Percentiles rank a stretch among this genome's conserved stretches.
Conservation (phyloP, 2,888 invertebrate species). For the Shargacucullia verbasci region DNA sequence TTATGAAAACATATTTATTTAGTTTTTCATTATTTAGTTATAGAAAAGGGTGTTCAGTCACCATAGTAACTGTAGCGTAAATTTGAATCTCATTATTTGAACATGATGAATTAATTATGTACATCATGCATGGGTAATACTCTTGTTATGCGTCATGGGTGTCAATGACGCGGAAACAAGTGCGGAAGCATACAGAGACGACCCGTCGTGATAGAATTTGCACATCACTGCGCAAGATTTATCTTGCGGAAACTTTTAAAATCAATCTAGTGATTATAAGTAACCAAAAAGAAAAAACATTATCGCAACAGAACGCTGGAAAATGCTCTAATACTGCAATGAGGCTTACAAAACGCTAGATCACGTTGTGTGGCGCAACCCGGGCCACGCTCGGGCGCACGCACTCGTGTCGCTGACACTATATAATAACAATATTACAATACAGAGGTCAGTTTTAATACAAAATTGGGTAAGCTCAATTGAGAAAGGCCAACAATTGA, state of each 20-base stretch:
- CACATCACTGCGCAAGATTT: constrained; percentile 62
- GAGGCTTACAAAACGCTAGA: constrained; percentile 64
- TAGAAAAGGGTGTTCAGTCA: constrained; percentile 25
- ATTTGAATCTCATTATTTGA: constrained; percentile 1
- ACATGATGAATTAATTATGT: constrained; percentile 14
- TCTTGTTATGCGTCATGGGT: constrained; percentile 5
- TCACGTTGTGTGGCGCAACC: constrained; percentile 69
- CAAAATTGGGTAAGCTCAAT: constrained; percentile 57
- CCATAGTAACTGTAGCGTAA: constrained; percentile 18
- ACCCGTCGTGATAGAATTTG: constrained; percentile 65
- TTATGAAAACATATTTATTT: no score
- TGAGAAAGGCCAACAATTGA: constrained; percentile 53
- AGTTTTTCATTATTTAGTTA: no score
- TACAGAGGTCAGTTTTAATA: constrained; percentile 60
- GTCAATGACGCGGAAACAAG: constrained; percentile 26
- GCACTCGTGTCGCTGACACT: constrained; percentile 50
- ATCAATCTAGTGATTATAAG: constrained; percentile 53
- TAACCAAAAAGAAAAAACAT: constrained; percentile 43
- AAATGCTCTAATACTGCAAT: constrained; percentile 43
- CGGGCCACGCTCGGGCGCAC: constrained; percentile 55
- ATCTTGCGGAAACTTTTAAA: constrained; percentile 58
- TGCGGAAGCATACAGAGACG: constrained; percentile 44
- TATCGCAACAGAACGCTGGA: constrained; percentile 51
- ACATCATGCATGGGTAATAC: constrained; percentile 5
- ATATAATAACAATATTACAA: constrained; percentile 53